phyloP scores from a whole-genome alignment of 2,888 invertebrate species.

The Argynnis bischoffii region DNA sequence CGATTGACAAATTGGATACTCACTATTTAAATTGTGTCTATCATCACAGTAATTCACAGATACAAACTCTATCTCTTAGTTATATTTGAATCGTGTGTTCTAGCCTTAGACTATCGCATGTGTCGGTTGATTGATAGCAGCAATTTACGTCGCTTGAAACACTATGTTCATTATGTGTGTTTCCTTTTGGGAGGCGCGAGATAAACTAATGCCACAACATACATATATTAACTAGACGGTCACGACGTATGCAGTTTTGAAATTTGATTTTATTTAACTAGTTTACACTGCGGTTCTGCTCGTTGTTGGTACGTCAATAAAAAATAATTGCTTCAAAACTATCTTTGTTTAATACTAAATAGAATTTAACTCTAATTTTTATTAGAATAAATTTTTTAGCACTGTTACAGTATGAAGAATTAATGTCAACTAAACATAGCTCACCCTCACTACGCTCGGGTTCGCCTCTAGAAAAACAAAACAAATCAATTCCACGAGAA shows the following conservation, averaged over 20 bases:
- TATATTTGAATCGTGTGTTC: conserved; percentile 6
- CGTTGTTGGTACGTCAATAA: too few species aligned
- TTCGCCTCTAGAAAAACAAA: too few species aligned
- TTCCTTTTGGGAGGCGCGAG: conserved; percentile 25
- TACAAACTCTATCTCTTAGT: background rate
- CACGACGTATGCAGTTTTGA: background rate
- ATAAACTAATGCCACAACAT: conserved; percentile 12
- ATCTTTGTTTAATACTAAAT: too few species aligned
- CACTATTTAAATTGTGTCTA: conserved; percentile 1
- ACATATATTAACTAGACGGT: background rate
- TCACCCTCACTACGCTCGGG: too few species aligned
- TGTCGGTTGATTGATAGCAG: conserved; percentile 33
- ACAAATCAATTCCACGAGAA: too few species aligned
- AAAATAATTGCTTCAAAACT: too few species aligned
- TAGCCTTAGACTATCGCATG: conserved; percentile 16
- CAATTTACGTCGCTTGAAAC: conserved; percentile 30
- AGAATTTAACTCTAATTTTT: too few species aligned
- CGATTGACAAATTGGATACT: background rate
- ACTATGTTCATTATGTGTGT: conserved; percentile 25
- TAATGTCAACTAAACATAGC: too few species aligned
- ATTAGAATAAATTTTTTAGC: too few species aligned
- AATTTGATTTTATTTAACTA: background rate
- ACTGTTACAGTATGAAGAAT: too few species aligned
- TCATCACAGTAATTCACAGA: background rate
- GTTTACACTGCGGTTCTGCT: too few species aligned